These are phyloP conservation scores for Anastatus disparis DNA, from an alignment of 1,140 invertebrate genomes.

Conservation along the genomic window DNA sequence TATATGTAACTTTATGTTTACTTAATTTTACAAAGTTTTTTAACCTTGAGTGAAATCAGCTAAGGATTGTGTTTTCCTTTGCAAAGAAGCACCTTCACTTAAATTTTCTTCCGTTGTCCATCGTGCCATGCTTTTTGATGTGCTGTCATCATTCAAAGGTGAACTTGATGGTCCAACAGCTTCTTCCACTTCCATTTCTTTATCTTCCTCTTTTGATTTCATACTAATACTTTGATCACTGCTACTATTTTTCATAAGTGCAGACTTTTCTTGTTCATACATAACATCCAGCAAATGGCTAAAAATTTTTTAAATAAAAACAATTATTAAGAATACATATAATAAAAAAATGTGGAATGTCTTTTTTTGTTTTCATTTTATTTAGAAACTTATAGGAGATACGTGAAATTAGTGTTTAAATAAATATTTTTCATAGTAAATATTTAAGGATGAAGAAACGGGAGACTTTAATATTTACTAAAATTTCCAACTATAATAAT, in stretches of 20 bases:
- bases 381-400: too few species aligned
- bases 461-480: too few species aligned
- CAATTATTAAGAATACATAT: background rate
- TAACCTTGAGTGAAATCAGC: constrained; percentile 62
- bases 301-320: constrained; percentile 12
- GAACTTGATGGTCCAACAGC: constrained; percentile 27
- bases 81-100: constrained; percentile 54
- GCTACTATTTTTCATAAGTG: constrained; percentile 34
- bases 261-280: constrained; percentile 76
- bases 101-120: constrained; percentile 67
- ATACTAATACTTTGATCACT: constrained; percentile 42
- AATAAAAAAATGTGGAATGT: background rate
- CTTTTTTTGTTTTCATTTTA: too few species aligned
- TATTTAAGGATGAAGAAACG: too few species aligned
- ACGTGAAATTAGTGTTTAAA: too few species aligned
- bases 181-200: constrained; percentile 44
- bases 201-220: constrained; percentile 52
- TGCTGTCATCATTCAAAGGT: constrained; percentile 25
- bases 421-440: too few species aligned
- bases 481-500: background rate
- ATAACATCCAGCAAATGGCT: constrained; percentile 74
- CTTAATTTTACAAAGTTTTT: constrained; percentile 30
- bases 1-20: constrained; percentile 2
- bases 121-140: constrained; percentile 50
- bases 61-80: constrained; percentile 62